Conservation (phyloP, 2,888 invertebrate species). For the Hipparchia semele region DNA sequence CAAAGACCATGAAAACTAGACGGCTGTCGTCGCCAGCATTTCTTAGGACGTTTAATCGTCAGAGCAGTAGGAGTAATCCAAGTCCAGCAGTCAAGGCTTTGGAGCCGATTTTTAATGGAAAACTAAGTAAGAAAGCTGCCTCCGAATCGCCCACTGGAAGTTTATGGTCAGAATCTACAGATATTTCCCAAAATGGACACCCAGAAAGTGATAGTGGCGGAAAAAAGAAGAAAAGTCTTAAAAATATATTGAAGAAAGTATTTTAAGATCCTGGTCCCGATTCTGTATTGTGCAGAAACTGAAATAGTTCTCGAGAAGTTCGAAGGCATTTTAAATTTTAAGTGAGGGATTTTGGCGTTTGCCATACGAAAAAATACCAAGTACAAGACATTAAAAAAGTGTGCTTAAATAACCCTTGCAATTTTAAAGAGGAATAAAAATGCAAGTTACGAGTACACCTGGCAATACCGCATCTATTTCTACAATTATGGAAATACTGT, state of each 20-base stretch:
- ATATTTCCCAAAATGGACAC: constrained; percentile 69
- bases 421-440: too few relatives aligned
- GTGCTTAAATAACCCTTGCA: too few relatives aligned
- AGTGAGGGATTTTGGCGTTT: background rate
- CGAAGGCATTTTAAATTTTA: background rate
- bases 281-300: background rate
- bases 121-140: constrained; percentile 61
- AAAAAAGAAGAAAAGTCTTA: constrained; percentile 86
- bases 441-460: too few relatives aligned
- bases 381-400: background rate
- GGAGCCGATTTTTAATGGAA: constrained; percentile 70
- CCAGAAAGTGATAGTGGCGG: constrained; percentile 57
- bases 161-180: constrained; percentile 77
- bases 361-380: background rate
- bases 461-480: too few relatives aligned
- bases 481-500: too few relatives aligned
- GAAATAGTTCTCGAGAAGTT: background rate
- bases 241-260: constrained; percentile 90
- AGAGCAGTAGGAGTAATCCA: constrained; percentile 71
- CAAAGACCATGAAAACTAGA: constrained; percentile 78
- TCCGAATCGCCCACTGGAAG: constrained; percentile 77
- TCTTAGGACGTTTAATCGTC: constrained; percentile 81
- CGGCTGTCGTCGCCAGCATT: constrained; percentile 84
- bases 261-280: constrained; percentile 79
- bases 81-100: constrained; percentile 64